Evolutionary conservation across 1,140 invertebrate species (phyloP), one percentile per base, ranked within the genome.

Genomic region (Diorhabda carinulata): DNA sequence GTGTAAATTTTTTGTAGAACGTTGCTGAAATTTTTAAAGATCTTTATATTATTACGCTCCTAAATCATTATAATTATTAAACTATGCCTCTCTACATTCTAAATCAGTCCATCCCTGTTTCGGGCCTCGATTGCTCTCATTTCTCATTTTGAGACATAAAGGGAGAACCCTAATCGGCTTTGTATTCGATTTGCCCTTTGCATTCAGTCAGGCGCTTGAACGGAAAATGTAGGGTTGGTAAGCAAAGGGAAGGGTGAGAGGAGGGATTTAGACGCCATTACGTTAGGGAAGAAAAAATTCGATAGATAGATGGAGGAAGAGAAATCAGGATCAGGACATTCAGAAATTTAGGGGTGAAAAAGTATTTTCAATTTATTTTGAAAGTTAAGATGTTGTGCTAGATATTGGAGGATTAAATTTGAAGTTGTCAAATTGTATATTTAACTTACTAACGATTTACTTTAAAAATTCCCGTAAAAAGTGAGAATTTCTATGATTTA

Each of bases 141-240:
- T 61, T 61, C 59, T 61, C 59, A 61, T 61, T 61, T 61, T 61
- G 8, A 61, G 59, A 61, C 59, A 61, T 61, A 61, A 61, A 41
- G 42, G 59, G 47, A 52, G 47, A 52, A n/a, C 47, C 47, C 47
- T 61, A 41, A 61, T 40, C 59, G 25, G 59, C 59, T 61, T 61
- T 61, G 41, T 61, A 40, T 61, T 61, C 59, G 25, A 52, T 52
- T 52, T 52, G 47, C 47, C 47, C n/a, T 52, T 52, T 52, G 6
- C 47, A n/a, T 52, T 52, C 6, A 52, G 47, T 3, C 47, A 8
- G 47, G n/a, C 47, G 47, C 3, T 52, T 8, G 6, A 6, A 52
- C 47, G 2, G 47, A n/a, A n/a, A 52, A 52, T 52, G 6, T 6
- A n/a, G n/a, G 47, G 47, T 52, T 0, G 47, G 6, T 6, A 52